A percentile compares a stretch with the other conserved stretches of the same genome.
phyloP scores from a whole-genome alignment of 2,888 invertebrate species.

The Hanleya hanleyi region DNA sequence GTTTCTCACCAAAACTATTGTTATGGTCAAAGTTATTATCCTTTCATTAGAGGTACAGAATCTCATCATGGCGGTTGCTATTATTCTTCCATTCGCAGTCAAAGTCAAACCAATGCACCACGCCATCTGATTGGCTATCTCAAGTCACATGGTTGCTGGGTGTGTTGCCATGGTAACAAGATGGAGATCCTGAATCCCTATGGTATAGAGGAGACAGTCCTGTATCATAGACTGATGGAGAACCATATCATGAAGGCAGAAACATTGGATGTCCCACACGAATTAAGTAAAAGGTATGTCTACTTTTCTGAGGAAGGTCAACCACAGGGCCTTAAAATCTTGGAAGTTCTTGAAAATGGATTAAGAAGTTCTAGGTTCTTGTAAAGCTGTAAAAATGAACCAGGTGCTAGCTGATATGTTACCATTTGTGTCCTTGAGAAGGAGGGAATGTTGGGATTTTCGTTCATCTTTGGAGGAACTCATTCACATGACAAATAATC shows the following conservation, averaged over 20 bases:
- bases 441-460: neutral
- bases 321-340: neutral
- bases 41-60: too few species aligned
- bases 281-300: conserved; percentile 47
- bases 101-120: conserved; percentile 10
- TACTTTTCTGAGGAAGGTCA: neutral
- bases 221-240: conserved; percentile 55
- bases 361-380: too few species aligned
- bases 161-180: conserved; percentile 53
- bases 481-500: too few species aligned
- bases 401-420: neutral
- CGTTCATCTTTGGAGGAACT: conserved; percentile 35
- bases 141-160: conserved; percentile 59
- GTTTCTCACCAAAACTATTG: too few species aligned
- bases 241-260: conserved; percentile 49
- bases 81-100: conserved; percentile 25
- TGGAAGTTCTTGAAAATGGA: too few species aligned
- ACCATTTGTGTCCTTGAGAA: neutral
- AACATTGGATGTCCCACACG: conserved; percentile 45
- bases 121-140: conserved; percentile 48
- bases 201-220: conserved; percentile 57
- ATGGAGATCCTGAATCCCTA: conserved; percentile 57
- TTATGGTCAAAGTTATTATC: too few species aligned
- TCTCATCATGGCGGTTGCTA: too few species aligned
- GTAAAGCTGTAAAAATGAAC: too few species aligned